These are phyloP conservation scores for Patella caerulea DNA, from an alignment of 2,888 invertebrate genomes.

Conservation along the genomic window DNA sequence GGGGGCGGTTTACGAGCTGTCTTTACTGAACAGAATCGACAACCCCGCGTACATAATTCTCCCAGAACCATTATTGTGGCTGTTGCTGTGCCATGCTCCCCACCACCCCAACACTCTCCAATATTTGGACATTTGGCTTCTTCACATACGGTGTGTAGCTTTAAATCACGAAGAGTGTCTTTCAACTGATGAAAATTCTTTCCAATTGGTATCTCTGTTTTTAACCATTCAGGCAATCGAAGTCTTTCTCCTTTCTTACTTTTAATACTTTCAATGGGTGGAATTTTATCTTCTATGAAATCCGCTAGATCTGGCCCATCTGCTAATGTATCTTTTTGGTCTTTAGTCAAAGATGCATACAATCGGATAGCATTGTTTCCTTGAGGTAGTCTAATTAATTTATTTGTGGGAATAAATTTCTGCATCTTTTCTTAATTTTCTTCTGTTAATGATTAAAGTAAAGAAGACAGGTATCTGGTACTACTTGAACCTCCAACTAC, in stretches of 20 bases:
- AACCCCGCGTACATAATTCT: constrained; percentile 98
- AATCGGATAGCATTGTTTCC: neutral
- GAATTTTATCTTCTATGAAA: constrained; percentile 77
- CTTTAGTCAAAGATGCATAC: constrained; percentile 43
- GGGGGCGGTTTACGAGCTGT: constrained; percentile 89
- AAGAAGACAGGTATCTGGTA: too few relatives aligned
- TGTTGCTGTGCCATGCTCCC: constrained; percentile 94
- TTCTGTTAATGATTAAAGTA: too few relatives aligned
- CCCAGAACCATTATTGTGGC: constrained; percentile 99
- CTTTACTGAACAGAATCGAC: constrained; percentile 98
- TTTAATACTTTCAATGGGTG: constrained; percentile 34
- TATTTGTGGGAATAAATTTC: neutral
- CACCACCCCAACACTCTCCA: constrained; percentile 86
- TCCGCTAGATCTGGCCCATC: constrained; percentile 87
- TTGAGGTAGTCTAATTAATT: neutral
- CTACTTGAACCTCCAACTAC: too few relatives aligned
- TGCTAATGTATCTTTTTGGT: constrained; percentile 73
- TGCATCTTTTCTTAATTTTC: neutral
- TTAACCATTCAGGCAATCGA: constrained; percentile 93
- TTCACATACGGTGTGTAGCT: constrained; percentile 96
- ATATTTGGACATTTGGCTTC: constrained; percentile 98
- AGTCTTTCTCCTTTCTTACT: constrained; percentile 74
- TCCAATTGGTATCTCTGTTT: constrained; percentile 92
- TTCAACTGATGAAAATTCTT: constrained; percentile 87
- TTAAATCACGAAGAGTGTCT: constrained; percentile 85